Percentiles rank a stretch among this genome's conserved stretches.
phyloP scores from a whole-genome alignment of 1,140 invertebrate species.

The Bombus polaris region DNA sequence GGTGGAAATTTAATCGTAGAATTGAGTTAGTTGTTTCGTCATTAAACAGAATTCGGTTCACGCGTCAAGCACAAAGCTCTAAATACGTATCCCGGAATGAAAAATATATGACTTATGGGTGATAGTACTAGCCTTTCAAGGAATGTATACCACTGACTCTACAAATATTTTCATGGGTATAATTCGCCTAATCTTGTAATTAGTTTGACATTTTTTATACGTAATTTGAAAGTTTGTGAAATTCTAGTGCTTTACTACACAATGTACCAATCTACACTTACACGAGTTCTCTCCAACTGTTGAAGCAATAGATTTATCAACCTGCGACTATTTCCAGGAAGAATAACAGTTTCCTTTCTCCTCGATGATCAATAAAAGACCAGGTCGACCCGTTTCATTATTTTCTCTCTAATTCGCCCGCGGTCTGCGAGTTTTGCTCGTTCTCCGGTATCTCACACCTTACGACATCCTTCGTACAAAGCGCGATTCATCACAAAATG shows the following conservation, averaged over 20 bases:
- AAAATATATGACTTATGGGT: too few relatives aligned
- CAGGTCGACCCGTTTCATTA: background rate
- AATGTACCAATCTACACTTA: background rate
- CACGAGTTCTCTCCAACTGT: too few relatives aligned
- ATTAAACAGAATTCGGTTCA: too few relatives aligned
- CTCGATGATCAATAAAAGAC: background rate
- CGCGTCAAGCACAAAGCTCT: too few relatives aligned
- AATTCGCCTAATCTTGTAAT: background rate
- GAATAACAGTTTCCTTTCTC: background rate
- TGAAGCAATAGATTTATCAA: background rate
- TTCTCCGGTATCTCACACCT: background rate
- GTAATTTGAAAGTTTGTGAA: too few relatives aligned
- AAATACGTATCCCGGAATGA: too few relatives aligned
- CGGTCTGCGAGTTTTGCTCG: background rate
- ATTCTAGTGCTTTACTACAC: too few relatives aligned
- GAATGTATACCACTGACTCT: background rate
- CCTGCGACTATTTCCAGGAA: background rate
- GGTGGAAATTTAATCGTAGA: too few relatives aligned
- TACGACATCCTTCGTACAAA: conserved; percentile 4
- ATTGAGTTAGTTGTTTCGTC: too few relatives aligned
- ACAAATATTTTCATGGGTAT: background rate
- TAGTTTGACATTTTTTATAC: background rate
- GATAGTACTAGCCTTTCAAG: too few relatives aligned
- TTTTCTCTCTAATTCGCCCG: background rate
- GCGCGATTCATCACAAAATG: background rate